phyloP scores from a whole-genome alignment of 2,888 invertebrate genomes.

The Platerodrilus igneus region DNA sequence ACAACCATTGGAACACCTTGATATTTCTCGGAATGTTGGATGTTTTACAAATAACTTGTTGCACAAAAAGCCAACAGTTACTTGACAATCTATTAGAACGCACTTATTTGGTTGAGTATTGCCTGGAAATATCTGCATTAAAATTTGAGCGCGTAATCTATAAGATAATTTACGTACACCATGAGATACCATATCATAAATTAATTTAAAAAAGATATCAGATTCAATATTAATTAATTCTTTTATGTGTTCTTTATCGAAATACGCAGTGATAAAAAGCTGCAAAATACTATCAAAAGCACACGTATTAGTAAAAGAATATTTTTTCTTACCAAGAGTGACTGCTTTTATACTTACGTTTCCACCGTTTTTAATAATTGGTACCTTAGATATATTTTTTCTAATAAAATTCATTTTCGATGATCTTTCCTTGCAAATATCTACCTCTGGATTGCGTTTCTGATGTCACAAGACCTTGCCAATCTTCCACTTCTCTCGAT shows the following conservation, averaged over 20 bases:
- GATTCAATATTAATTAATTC: neutral
- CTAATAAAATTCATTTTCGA: neutral
- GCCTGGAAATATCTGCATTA: neutral
- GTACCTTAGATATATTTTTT: constrained; percentile 1
- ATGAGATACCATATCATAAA: neutral
- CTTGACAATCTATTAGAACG: constrained; percentile 1
- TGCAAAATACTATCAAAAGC: constrained; percentile 5
- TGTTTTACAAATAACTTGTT: constrained; percentile 1
- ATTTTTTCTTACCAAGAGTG: neutral
- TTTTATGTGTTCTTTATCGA: neutral
- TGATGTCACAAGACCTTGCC: neutral
- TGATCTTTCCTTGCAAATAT: too few relatives aligned
- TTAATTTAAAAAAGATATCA: neutral
- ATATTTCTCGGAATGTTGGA: constrained; percentile 2
- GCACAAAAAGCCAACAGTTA: neutral
- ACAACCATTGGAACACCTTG: constrained; percentile 1
- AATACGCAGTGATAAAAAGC: neutral
- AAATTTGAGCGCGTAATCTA: neutral
- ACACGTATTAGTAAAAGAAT: constrained; percentile 5
- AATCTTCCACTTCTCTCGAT: constrained; percentile 7
- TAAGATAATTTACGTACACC: neutral
- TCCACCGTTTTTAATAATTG: constrained; percentile 5
- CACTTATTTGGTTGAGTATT: neutral
- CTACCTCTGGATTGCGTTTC: neutral
- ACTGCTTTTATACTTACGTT: neutral